Percentiles rank a stretch among this genome's conserved stretches.
Evolutionary conservation across 2,888 invertebrate genomes (phyloP).

Genomic region (Agriopis marginaria): DNA sequence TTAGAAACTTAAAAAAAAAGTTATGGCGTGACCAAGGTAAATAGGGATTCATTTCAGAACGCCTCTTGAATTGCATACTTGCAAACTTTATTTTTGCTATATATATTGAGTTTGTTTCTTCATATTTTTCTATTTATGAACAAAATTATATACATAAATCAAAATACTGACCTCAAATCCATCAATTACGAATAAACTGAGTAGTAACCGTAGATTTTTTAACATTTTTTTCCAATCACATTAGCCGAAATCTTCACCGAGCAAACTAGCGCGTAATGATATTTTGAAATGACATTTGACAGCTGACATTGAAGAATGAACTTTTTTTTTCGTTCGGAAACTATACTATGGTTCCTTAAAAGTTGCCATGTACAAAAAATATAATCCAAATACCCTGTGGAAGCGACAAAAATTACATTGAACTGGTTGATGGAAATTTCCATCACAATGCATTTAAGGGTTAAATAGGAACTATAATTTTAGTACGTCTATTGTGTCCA

Average conservation of each 20-base stretch:
- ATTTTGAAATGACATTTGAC: conserved; percentile 29
- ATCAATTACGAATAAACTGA: conserved; percentile 29
- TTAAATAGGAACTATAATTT: too few relatives aligned
- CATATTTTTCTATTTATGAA: conserved; percentile 27
- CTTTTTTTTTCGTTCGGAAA: conserved; percentile 25
- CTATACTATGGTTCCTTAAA: conserved; percentile 23
- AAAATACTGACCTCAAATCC: conserved; percentile 27
- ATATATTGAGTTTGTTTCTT: conserved; percentile 12
- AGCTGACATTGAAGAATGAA: conserved; percentile 32
- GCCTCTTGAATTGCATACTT: too few relatives aligned
- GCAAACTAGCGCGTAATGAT: conserved; percentile 20
- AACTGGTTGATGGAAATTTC: conserved; percentile 18
- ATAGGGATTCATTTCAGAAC: too few relatives aligned
- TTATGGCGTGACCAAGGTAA: too few relatives aligned
- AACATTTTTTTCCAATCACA: conserved; percentile 20
- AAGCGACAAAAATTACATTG: conserved; percentile 22
- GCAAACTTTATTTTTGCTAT: too few relatives aligned
- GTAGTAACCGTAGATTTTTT: conserved; percentile 16
- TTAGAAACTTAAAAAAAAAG: too few relatives aligned
- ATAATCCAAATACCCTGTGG: conserved; percentile 25
- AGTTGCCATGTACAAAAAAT: conserved; percentile 27
- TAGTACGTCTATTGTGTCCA: too few relatives aligned
- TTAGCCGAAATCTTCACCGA: conserved; percentile 22
- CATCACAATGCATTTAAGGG: too few relatives aligned
- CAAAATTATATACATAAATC: conserved; percentile 27